A percentile compares a stretch with the other conserved stretches of the same genome.
Evolutionary conservation across 2,797 vertebrate genomes (phyloP).

Genomic region (Zenarchopterus dispar): DNA sequence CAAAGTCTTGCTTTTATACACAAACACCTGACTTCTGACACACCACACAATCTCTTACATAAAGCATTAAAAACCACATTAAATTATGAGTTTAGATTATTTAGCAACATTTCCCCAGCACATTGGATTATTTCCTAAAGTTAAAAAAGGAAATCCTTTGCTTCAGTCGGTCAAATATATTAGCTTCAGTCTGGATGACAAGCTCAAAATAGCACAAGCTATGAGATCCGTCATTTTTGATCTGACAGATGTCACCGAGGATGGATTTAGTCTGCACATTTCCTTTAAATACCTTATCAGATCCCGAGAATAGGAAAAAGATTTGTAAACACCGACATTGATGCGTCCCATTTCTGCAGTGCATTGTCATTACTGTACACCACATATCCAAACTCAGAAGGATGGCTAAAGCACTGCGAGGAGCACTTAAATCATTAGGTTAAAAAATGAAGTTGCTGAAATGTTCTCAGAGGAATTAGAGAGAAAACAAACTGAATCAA

Average conservation of each 20-base stretch:
- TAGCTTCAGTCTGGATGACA: constrained; percentile 41
- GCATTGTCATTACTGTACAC: constrained; percentile 6
- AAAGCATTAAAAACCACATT: constrained; percentile 28
- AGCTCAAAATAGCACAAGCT: constrained; percentile 41
- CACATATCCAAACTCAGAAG: not conserved
- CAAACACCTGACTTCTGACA: constrained; percentile 25
- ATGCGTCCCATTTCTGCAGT: not conserved
- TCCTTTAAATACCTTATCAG: constrained; percentile 37
- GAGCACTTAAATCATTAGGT: constrained; percentile 11
- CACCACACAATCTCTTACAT: constrained; percentile 16
- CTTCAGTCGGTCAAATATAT: constrained; percentile 3
- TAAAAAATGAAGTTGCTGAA: constrained; percentile 28
- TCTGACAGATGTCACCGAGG: constrained; percentile 58
- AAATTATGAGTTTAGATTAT: constrained; percentile 21
- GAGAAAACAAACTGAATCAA: constrained; percentile 25
- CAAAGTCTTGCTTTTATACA: constrained; percentile 40
- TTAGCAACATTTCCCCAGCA: not conserved
- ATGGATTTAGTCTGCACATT: constrained; percentile 43
- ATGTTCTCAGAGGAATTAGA: constrained; percentile 24
- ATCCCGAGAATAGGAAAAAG: constrained; percentile 12
- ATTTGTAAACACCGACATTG: constrained; percentile 14
- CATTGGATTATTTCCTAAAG: not conserved
- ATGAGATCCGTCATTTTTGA: constrained; percentile 57
- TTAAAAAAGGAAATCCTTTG: constrained; percentile 4
- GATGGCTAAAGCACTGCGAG: no score